Conservation (phyloP, 2,113 vertebrate species). For the Dolichotis patagonum region DNA sequence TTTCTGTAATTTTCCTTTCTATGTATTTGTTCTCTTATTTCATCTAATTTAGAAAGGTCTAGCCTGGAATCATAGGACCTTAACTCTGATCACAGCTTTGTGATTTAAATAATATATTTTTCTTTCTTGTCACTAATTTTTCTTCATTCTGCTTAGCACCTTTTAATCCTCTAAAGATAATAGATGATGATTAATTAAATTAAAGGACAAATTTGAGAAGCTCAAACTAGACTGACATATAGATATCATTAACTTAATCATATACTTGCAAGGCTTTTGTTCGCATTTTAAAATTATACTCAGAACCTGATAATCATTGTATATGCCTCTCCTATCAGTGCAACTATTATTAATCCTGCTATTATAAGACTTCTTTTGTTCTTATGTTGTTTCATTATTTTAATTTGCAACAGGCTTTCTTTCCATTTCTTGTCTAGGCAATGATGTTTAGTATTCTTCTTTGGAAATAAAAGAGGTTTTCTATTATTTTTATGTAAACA, state of each 20-base stretch:
- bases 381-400: not conserved
- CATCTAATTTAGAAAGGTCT: not conserved
- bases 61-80: not conserved
- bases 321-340: not conserved
- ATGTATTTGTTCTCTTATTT: not conserved
- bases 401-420: not conserved
- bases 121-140: not conserved
- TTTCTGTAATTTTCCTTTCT: not conserved
- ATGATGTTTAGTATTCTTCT: accelerated
- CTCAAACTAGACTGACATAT: not conserved
- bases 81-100: not conserved
- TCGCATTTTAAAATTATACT: not conserved
- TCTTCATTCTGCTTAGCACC: not conserved
- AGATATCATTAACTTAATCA: not conserved
- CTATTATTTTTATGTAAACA: not conserved
- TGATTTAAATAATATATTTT: not conserved
- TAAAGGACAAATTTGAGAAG: not conserved
- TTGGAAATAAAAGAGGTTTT: not conserved
- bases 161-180: not conserved
- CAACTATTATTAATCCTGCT: not conserved
- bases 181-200: not conserved
- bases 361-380: not conserved
- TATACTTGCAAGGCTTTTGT: not conserved
- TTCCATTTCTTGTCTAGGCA: not conserved
- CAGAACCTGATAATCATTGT: not conserved